A percentile compares a stretch with the other conserved stretches of the same genome.
phyloP scores from a whole-genome alignment of 1,140 invertebrate species.

The Neodiprion virginianus region DNA sequence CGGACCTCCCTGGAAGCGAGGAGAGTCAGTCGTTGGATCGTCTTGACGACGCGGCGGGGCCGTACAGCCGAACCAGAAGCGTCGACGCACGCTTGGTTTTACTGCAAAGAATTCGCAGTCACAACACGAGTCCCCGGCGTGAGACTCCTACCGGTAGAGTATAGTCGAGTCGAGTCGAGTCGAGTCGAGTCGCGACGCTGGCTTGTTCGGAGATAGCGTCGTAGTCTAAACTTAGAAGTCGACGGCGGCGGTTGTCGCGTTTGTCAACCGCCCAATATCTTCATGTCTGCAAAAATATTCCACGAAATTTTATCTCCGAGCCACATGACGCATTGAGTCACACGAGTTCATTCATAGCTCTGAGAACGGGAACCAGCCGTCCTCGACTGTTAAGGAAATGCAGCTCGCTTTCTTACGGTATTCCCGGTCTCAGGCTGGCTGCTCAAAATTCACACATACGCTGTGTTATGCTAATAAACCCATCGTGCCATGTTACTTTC shows the following conservation, averaged over 20 bases:
- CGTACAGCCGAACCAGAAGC: constrained; percentile 4
- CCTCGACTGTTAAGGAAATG: constrained; percentile 1
- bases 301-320: constrained; percentile 2
- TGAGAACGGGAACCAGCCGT: not conserved
- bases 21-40: no score
- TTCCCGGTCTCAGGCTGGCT: no score
- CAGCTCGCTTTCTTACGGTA: not conserved
- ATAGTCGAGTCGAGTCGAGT: not conserved
- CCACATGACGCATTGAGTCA: constrained; percentile 7
- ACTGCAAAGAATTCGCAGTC: constrained; percentile 37
- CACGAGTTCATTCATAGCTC: not conserved
- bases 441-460: no score
- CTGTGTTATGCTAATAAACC: no score
- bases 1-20: no score
- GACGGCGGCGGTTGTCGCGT: not conserved
- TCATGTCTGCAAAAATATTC: not conserved
- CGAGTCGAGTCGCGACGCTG: constrained; percentile 18
- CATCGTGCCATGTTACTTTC: no score
- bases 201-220: constrained; percentile 8
- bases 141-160: not conserved
- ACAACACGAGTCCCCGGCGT: constrained; percentile 33
- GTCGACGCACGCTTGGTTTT: constrained; percentile 28
- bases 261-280: constrained; percentile 7
- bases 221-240: constrained; percentile 36
- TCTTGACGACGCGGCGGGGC: no score